A percentile compares a stretch with the other conserved stretches of the same genome.
phyloP scores from a whole-genome alignment of 2,113 vertebrate genomes.

The Cervus canadensis region DNA sequence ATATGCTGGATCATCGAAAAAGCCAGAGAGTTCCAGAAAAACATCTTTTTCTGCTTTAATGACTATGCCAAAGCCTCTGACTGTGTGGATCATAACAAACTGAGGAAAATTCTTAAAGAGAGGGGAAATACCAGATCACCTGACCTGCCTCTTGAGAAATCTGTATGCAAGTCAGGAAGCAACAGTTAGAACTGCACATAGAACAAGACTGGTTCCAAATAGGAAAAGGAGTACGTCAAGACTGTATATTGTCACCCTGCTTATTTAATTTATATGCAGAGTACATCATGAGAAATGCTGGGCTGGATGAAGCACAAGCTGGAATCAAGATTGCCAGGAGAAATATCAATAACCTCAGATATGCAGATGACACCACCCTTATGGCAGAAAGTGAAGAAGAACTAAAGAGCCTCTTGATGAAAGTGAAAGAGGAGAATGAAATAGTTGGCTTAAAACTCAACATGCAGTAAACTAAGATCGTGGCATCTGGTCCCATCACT shows the following conservation, averaged over 20 bases:
- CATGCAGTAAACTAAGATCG: background rate
- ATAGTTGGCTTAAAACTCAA: background rate
- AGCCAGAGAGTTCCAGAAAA: background rate
- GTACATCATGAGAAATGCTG: background rate
- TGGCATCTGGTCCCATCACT: background rate
- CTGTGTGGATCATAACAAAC: background rate
- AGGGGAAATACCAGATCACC: background rate
- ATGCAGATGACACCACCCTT: background rate
- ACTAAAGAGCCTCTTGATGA: background rate
- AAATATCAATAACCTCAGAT: background rate
- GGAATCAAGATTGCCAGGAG: background rate
- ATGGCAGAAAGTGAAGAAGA: background rate
- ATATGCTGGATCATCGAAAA: accelerated
- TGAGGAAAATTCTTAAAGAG: background rate
- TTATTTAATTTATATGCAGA: background rate
- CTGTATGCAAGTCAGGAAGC: background rate
- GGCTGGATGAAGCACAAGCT: background rate
- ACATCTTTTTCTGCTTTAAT: background rate
- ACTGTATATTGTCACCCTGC: background rate
- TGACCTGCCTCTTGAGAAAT: background rate
- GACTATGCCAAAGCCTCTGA: background rate
- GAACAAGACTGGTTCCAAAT: background rate
- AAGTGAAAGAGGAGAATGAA: background rate
- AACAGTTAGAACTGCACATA: background rate
- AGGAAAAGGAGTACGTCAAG: background rate